Evolutionary conservation across 2,797 vertebrate genomes (phyloP).

Genomic region (Neoniphon sammara): DNA sequence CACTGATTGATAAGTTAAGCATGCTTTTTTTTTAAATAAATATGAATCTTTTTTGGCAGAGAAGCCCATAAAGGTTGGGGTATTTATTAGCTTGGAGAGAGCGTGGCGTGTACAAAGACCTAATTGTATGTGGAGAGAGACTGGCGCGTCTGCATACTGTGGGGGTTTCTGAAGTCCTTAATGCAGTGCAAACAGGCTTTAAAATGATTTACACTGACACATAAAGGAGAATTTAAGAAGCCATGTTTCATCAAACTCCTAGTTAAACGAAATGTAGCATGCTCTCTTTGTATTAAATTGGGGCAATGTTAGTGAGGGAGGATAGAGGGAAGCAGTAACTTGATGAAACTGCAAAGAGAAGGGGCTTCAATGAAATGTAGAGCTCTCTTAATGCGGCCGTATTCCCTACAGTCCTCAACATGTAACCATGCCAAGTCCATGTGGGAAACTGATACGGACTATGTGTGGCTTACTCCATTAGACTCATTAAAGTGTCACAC

Average conservation of each 20-base stretch:
- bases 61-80: slow-evolving; percentile 57
- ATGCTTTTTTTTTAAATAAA: slow-evolving; percentile 63
- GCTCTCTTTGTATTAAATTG: slow-evolving; percentile 47
- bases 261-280: slow-evolving; percentile 69
- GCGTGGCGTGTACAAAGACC: slow-evolving; percentile 73
- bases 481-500: slow-evolving; percentile 79
- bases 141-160: slow-evolving; percentile 68
- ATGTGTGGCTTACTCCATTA: slow-evolving; percentile 76
- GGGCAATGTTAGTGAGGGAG: slow-evolving; percentile 31
- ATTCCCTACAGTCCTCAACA: slow-evolving; percentile 44
- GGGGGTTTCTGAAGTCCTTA: slow-evolving; percentile 75
- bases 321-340: slow-evolving; percentile 63
- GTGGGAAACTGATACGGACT: slow-evolving; percentile 67
- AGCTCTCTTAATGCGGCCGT: slow-evolving; percentile 40
- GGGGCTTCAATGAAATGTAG: slow-evolving; percentile 53
- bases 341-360: slow-evolving; percentile 70
- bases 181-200: slow-evolving; percentile 80
- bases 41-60: slow-evolving; percentile 56
- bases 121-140: slow-evolving; percentile 73
- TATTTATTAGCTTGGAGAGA: slow-evolving; percentile 73
- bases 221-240: slow-evolving; percentile 74
- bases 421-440: slow-evolving; percentile 53
- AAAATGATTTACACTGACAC: slow-evolving; percentile 81
- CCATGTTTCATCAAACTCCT: slow-evolving; percentile 71
- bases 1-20: slow-evolving; percentile 56